Percentiles rank a stretch among this genome's conserved stretches.
Conservation (phyloP, 2,888 invertebrate species). For the Thymelicus lineola region DNA sequence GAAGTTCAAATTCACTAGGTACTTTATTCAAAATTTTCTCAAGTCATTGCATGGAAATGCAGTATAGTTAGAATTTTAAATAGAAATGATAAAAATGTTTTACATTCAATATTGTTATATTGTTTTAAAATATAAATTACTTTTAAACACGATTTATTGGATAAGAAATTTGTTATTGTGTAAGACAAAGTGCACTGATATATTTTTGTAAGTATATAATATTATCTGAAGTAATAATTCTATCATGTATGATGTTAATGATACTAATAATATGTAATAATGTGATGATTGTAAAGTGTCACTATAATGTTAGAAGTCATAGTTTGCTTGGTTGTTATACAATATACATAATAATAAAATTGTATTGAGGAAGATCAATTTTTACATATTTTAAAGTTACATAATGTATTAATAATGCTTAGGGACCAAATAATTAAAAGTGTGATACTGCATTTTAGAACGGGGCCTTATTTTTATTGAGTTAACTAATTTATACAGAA, state of each 20-base stretch:
- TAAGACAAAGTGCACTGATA: constrained; percentile 25
- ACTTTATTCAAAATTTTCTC: constrained; percentile 42
- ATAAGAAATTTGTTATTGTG: constrained; percentile 1
- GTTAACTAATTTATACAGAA: constrained; percentile 3
- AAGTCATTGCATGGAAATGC: constrained; percentile 18
- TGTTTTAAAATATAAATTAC: neutral
- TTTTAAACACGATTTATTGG: neutral
- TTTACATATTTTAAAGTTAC: constrained; percentile 8
- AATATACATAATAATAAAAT: neutral
- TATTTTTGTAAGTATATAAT: constrained; percentile 14
- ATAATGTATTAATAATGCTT: neutral
- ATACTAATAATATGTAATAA: neutral
- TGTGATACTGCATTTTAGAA: constrained; percentile 13
- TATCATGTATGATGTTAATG: neutral
- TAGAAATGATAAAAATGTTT: constrained; percentile 11
- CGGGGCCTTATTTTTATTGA: constrained; percentile 19
- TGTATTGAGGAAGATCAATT: neutral
- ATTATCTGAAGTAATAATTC: constrained; percentile 21
- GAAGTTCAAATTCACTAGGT: constrained; percentile 42
- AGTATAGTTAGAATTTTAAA: neutral
- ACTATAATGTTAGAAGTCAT: neutral
- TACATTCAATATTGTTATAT: neutral
- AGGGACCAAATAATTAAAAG: neutral
- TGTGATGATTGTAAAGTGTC: neutral
- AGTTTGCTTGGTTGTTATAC: neutral